Base-by-base conservation (phyloP, 92 coral and sea anemone genomes). In the Siderastrea siderea region DNA sequence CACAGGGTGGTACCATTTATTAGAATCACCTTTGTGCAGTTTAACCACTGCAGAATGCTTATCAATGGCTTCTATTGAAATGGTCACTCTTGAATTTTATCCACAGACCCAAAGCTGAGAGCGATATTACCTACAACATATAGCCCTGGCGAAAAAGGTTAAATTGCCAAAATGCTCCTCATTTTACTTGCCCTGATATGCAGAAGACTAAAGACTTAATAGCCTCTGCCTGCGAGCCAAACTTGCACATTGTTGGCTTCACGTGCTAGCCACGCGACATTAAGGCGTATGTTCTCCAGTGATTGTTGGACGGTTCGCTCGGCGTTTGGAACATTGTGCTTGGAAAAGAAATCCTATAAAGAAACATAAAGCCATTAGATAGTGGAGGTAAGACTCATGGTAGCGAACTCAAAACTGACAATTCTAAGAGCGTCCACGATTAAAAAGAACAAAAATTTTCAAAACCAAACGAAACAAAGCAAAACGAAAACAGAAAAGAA, bases 301-400 rank as follows among this genome's bases (percentile, higher is more conserved):
- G 99, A 95, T 68, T 97, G 99, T 68, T 97, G 98, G 1, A 97
- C 71, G 9, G 95, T 89, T 70, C 99, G 92, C 77, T 97, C 95
- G 16, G 98, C 98, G 43, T 96, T 92, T 15, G 99, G 99, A 3
- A 90, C 96, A 12, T 94, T 79, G 82, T 92, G 94, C 68, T 95
- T 89, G 26, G 91, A 84, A 91, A 97, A 95, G 90, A 97, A 95
- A 51, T 93, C 91, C 99, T 97, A 73, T n/a, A 8, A 45, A 16
- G 16, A 13, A 64, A 15, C 3, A 60, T 9, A 78, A 62, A 60
- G 1, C 43, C 6, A 7, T n/a, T 3, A 10, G 10, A 55, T 26
- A 73, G 17, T 3, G 4, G 58, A 13, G 6, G n/a, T 14, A 43
- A 26, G 38, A 26, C 38, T 26, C 38, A 26, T 26, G 38, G 38